A percentile compares a stretch with the other conserved stretches of the same genome.
Conservation (phyloP, 2,797 vertebrate genomes). For the Echiichthys vipera region DNA sequence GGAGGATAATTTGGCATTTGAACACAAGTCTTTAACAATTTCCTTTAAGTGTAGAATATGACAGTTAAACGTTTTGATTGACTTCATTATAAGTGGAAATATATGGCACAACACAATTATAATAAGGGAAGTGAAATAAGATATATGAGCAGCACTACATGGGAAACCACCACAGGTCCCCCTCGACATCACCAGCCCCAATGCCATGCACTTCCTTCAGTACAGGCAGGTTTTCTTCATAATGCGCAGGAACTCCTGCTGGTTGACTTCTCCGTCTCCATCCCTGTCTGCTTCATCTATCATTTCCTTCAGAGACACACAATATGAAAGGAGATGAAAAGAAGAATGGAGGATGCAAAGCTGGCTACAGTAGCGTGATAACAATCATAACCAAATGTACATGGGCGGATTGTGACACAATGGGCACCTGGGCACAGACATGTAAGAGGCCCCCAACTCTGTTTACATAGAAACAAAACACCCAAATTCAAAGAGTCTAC, state of each 20-base stretch:
- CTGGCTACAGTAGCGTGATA: neutral
- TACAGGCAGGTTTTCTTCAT: conserved; percentile 98
- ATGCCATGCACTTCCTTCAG: conserved; percentile 70
- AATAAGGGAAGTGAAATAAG: conserved; percentile 10
- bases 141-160: conserved; percentile 55
- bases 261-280: conserved; percentile 94
- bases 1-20: conserved; percentile 37
- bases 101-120: conserved; percentile 52
- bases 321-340: neutral
- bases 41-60: neutral
- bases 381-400: neutral
- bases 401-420: too few relatives aligned
- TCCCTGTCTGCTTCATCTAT: conserved; percentile 94
- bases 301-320: conserved; percentile 89
- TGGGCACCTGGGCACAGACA: too few relatives aligned
- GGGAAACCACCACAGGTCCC: conserved; percentile 7
- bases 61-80: conserved; percentile 4
- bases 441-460: too few relatives aligned
- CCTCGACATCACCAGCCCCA: neutral
- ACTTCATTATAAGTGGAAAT: conserved; percentile 1
- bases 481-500: too few relatives aligned
- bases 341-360: neutral
- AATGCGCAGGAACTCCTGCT: conserved; percentile 95
- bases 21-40: conserved; percentile 5
- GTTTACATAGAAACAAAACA: too few relatives aligned